Conservation (phyloP, 1,140 invertebrate species). For the Anastatus disparis region DNA sequence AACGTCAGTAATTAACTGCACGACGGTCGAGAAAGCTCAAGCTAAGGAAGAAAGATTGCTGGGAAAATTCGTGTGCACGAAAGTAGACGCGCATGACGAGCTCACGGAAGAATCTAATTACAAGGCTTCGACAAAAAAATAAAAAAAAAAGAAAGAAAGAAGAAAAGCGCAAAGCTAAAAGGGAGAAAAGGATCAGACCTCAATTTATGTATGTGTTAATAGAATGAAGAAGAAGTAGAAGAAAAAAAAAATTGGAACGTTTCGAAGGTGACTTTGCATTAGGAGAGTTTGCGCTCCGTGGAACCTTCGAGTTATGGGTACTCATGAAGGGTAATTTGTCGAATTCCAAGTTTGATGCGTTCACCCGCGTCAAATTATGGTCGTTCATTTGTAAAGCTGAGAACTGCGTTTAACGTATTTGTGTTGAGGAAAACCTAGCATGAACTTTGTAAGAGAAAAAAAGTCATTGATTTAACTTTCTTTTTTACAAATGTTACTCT, state of each 20-base stretch:
- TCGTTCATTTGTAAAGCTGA: no score
- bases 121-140: background rate
- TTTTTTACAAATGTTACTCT: no score
- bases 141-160: background rate
- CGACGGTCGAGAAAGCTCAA: slow-evolving; percentile 42
- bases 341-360: background rate
- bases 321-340: background rate
- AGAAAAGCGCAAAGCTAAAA: background rate
- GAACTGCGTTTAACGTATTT: no score
- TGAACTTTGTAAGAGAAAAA: no score
- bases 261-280: no score
- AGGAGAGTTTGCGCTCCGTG: no score
- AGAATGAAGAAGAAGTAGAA: background rate
- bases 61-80: slow-evolving; percentile 50
- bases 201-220: slow-evolving; percentile 1
- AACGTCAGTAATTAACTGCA: slow-evolving; percentile 54
- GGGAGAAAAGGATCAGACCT: no score
- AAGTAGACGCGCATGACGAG: slow-evolving; percentile 32
- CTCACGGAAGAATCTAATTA: slow-evolving; percentile 54
- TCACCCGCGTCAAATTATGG: no score
- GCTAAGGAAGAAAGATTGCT: slow-evolving; percentile 44
- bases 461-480: no score
- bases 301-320: no score
- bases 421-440: no score
- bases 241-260: no score